Evolutionary conservation across 2,113 vertebrate species (phyloP).

Genomic region (Stigmatopora nigra): DNA sequence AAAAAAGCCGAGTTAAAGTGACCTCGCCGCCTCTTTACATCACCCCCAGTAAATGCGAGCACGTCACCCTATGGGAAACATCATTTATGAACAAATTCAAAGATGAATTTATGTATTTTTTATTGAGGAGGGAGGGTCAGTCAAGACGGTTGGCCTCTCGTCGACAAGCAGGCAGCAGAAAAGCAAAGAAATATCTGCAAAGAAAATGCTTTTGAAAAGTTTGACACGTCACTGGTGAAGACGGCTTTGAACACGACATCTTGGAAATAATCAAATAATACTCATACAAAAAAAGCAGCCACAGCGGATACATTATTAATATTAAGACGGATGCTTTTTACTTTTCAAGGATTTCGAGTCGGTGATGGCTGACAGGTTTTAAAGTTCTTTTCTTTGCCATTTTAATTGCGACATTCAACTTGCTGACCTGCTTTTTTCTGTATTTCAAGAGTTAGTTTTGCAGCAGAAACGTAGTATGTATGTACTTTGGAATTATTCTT

Average conservation of each 20-base stretch:
- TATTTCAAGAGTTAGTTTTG: too few relatives aligned
- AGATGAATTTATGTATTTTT: slow-evolving; percentile 29
- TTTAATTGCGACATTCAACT: too few relatives aligned
- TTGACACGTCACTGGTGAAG: slow-evolving; percentile 49
- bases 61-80: not conserved
- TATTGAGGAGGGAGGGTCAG: slow-evolving; percentile 52
- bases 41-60: not conserved
- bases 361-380: too few relatives aligned
- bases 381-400: too few relatives aligned
- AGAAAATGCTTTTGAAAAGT: slow-evolving; percentile 71
- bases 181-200: slow-evolving; percentile 45
- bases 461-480: too few relatives aligned
- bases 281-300: slow-evolving; percentile 68
- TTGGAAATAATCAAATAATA: slow-evolving; percentile 76
- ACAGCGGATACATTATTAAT: slow-evolving; percentile 77
- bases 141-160: slow-evolving; percentile 61
- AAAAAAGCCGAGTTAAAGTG: not conserved
- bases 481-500: too few relatives aligned
- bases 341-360: slow-evolving; percentile 35
- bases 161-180: slow-evolving; percentile 69
- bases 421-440: too few relatives aligned
- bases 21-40: not conserved
- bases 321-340: slow-evolving; percentile 71
- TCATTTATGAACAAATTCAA: not conserved
- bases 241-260: slow-evolving; percentile 71